Evolutionary conservation across 2,113 vertebrate species (phyloP).

Genomic region (Mustela nigripes): DNA sequence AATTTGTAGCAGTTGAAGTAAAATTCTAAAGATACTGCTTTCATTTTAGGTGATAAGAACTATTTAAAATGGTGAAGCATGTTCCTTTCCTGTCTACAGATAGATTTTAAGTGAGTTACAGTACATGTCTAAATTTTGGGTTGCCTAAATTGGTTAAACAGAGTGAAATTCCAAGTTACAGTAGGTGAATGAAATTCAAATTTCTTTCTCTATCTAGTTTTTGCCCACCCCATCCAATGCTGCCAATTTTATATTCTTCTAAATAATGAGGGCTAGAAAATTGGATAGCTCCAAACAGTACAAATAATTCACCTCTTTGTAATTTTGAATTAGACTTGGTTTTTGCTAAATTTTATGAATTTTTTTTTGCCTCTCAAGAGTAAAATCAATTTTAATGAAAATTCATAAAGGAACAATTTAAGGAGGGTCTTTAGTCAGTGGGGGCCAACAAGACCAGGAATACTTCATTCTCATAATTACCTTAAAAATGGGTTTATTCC

Average conservation of each 20-base stretch:
- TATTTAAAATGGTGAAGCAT: background rate
- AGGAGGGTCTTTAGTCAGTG: background rate
- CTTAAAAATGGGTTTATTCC: background rate
- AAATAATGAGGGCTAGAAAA: background rate
- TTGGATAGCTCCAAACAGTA: background rate
- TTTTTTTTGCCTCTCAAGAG: background rate
- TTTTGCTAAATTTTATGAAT: background rate
- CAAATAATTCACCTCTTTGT: background rate
- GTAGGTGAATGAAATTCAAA: background rate
- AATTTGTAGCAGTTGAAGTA: background rate
- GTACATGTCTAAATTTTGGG: background rate
- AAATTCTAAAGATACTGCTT: background rate
- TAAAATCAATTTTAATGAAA: conserved; percentile 46
- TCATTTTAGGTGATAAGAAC: background rate
- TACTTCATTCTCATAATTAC: background rate
- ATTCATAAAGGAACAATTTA: background rate
- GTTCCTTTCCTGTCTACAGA: background rate
- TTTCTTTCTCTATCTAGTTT: background rate
- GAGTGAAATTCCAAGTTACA: background rate
- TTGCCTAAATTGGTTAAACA: background rate
- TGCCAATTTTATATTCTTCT: background rate
- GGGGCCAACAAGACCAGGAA: background rate
- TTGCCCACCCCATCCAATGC: background rate
- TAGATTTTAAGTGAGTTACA: background rate
- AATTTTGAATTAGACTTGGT: conserved; percentile 31